Evolutionary conservation across 2,888 invertebrate species (phyloP).

Genomic region (Syritta pipiens): DNA sequence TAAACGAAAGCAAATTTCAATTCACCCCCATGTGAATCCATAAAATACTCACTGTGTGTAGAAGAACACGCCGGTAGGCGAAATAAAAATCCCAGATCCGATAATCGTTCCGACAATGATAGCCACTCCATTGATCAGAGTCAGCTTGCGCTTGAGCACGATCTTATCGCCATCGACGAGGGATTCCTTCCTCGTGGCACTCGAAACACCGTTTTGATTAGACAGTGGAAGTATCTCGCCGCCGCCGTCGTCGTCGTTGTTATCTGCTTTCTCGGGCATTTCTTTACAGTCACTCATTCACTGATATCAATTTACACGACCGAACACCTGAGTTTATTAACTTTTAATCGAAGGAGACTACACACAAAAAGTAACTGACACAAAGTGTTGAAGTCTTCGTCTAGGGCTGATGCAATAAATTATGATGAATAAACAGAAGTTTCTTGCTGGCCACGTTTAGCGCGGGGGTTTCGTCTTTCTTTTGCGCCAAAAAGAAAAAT

Average conservation of each 20-base stretch:
- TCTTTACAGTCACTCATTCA: slow-evolving; percentile 9
- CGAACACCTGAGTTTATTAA: background rate
- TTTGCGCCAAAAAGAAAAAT: slow-evolving; percentile 38
- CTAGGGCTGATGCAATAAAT: slow-evolving; percentile 46
- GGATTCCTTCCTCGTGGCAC: slow-evolving; percentile 28
- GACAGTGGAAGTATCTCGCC: slow-evolving; percentile 53
- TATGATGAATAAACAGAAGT: slow-evolving; percentile 9
- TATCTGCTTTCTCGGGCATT: slow-evolving; percentile 33
- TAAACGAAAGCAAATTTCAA: background rate
- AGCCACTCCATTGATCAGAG: slow-evolving; percentile 91
- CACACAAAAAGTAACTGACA: too few relatives aligned
- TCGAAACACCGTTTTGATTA: slow-evolving; percentile 26
- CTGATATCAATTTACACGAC: background rate
- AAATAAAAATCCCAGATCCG: slow-evolving; percentile 95
- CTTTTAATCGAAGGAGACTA: background rate
- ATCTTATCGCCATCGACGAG: slow-evolving; percentile 80
- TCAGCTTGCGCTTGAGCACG: slow-evolving; percentile 89
- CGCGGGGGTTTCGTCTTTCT: background rate
- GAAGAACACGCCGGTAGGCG: slow-evolving; percentile 89
- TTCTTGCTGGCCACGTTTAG: slow-evolving; percentile 12
- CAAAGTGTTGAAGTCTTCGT: too few relatives aligned
- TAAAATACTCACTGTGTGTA: slow-evolving; percentile 82
- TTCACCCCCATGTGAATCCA: background rate
- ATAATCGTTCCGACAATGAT: slow-evolving; percentile 94
- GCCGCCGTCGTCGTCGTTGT: slow-evolving; percentile 31